phyloP scores from a whole-genome alignment of 1,140 invertebrate species.

The Philotrypesis tridentata region DNA sequence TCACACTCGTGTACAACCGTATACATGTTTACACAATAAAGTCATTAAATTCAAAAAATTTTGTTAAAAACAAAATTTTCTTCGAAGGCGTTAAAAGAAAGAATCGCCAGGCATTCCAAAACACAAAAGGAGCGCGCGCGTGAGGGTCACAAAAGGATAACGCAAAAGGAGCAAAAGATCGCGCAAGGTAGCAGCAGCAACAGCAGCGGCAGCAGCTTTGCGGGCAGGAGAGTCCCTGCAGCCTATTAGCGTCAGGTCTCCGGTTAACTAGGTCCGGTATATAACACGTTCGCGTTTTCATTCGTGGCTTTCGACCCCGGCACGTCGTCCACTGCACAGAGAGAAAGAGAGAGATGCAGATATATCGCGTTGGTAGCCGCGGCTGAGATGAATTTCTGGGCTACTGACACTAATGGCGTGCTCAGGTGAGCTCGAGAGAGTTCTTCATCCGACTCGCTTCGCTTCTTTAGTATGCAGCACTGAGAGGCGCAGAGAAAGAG shows the following conservation, averaged over 20 bases:
- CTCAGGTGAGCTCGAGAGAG: background rate
- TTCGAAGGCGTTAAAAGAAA: too few species aligned
- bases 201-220: background rate
- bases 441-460: background rate
- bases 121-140: background rate
- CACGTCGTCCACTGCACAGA: background rate
- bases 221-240: background rate
- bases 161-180: background rate
- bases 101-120: background rate
- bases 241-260: slow-evolving; percentile 33
- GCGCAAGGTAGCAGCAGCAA: background rate
- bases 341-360: slow-evolving; percentile 5
- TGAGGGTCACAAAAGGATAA: background rate
- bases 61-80: too few species aligned
- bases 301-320: background rate
- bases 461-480: background rate
- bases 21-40: too few species aligned
- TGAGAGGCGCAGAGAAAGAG: too few species aligned
- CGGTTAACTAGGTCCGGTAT: slow-evolving; percentile 23
- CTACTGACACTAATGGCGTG: slow-evolving; percentile 36
- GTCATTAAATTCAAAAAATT: too few species aligned
- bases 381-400: slow-evolving; percentile 16
- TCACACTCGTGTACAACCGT: too few species aligned
- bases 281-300: slow-evolving; percentile 31
- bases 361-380: slow-evolving; percentile 20